Conservation (phyloP, 2,113 vertebrate species). For the Phaetusa simplex region DNA sequence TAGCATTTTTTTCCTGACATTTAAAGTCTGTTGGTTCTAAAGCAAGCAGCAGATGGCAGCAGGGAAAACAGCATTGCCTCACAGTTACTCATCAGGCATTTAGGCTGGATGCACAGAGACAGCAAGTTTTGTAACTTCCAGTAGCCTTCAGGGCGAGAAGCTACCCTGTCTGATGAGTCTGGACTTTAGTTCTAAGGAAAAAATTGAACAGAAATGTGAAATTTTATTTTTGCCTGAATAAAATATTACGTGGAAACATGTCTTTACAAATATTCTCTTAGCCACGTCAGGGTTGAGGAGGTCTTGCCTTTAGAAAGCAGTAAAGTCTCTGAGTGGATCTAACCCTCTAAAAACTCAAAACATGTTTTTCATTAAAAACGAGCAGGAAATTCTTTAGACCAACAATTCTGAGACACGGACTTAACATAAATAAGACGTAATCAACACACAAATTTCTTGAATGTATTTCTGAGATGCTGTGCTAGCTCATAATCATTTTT, state of each 20-base stretch:
- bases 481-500: not conserved
- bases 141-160: not conserved
- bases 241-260: not conserved
- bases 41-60: conserved; percentile 37
- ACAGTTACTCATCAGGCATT: accelerated
- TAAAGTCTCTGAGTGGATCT: not conserved
- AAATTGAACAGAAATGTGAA: not conserved
- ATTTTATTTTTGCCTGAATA: not conserved
- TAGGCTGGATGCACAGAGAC: accelerated
- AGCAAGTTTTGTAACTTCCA: not conserved
- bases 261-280: not conserved
- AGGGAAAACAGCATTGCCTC: not conserved
- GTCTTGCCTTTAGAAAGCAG: not conserved
- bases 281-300: accelerated
- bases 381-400: not conserved
- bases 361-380: not conserved
- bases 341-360: not conserved
- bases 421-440: not conserved
- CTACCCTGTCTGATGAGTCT: not conserved
- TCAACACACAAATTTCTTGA: not conserved
- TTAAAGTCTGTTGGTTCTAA: not conserved
- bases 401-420: not conserved
- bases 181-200: not conserved
- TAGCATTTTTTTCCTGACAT: accelerated
- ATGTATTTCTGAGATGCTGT: not conserved